Conservation (phyloP, 2,888 invertebrate genomes). For the Frankliniella intonsa region DNA sequence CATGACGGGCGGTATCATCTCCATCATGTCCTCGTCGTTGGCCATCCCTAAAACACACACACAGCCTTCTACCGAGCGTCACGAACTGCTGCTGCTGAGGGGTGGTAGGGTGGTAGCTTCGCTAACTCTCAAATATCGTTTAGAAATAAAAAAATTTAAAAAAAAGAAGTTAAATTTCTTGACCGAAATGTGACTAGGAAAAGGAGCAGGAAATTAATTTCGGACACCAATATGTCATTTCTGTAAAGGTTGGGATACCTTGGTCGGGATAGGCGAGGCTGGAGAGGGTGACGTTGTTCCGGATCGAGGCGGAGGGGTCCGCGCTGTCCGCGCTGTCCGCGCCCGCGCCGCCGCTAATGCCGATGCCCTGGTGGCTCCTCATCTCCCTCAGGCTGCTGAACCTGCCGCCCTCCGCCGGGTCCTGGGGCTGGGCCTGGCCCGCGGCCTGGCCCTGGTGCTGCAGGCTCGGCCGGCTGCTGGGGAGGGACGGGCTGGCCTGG, state of each 20-base stretch:
- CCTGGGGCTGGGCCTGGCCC: conserved; percentile 37
- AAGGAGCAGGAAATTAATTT: neutral
- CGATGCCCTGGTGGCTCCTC: neutral
- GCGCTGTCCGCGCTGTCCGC: conserved; percentile 33
- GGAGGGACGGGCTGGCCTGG: conserved; percentile 10
- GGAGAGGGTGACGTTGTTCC: conserved; percentile 50
- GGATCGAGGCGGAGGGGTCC: conserved; percentile 41
- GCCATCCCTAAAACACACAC: conserved; percentile 13
- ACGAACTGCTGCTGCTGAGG: neutral
- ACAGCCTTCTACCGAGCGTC: conserved; percentile 23
- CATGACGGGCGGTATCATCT: conserved; percentile 54
- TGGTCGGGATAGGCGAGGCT: conserved; percentile 48
- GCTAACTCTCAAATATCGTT: too few relatives aligned
- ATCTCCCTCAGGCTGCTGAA: conserved; percentile 19
- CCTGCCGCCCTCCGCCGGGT: neutral
- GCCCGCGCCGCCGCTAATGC: conserved; percentile 33
- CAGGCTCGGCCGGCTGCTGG: conserved; percentile 39
- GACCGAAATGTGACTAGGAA: neutral
- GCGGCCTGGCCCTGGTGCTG: conserved; percentile 37
- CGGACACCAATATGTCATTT: too few relatives aligned
- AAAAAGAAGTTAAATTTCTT: neutral
- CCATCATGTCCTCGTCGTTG: conserved; percentile 52
- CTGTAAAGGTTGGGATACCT: conserved; percentile 43
- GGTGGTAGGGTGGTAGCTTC: too few relatives aligned
- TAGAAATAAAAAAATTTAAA: too few relatives aligned